Evolutionary conservation across 2,797 vertebrate genomes (phyloP).

Genomic region (Cynodonichthys magdalenae): DNA sequence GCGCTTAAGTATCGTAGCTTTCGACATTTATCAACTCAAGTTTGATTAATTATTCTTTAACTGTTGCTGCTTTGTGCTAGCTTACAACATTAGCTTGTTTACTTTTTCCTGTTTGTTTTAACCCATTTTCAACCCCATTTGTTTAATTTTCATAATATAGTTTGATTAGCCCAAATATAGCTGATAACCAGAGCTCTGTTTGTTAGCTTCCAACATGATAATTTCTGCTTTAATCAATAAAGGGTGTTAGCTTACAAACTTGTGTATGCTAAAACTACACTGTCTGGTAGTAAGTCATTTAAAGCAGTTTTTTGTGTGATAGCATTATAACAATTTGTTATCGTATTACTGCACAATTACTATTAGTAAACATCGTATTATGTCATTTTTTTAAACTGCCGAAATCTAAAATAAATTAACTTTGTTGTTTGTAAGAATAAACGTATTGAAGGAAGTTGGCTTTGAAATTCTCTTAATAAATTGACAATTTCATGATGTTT

Average conservation of each 20-base stretch:
- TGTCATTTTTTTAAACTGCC: too few species aligned
- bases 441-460: background rate
- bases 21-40: background rate
- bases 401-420: too few species aligned
- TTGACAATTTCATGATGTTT: background rate
- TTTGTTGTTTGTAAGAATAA: too few species aligned
- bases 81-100: conserved; percentile 22
- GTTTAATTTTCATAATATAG: background rate
- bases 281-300: too few species aligned
- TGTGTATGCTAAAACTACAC: background rate
- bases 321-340: too few species aligned
- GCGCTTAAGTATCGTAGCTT: background rate
- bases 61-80: conserved; percentile 30
- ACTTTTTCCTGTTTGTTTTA: background rate
- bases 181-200: background rate
- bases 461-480: background rate
- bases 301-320: too few species aligned
- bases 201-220: background rate
- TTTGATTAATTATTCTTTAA: too few species aligned
- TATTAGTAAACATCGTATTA: too few species aligned
- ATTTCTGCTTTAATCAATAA: background rate
- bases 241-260: background rate
- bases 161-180: background rate
- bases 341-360: too few species aligned
- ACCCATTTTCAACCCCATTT: background rate